phyloP scores from a whole-genome alignment of 2,888 invertebrate genomes.

The Folsomia candida region DNA sequence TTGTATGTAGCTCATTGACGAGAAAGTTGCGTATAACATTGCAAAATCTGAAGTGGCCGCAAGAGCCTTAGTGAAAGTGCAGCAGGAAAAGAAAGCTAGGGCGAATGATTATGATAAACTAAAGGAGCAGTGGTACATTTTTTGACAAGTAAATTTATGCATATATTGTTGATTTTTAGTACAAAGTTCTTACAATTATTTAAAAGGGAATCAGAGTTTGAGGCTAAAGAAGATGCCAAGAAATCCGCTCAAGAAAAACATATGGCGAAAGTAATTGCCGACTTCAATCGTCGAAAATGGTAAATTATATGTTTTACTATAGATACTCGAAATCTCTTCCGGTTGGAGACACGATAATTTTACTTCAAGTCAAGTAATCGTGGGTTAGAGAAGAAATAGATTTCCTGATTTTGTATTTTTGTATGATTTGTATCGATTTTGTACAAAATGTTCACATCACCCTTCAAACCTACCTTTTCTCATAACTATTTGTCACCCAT shows the following conservation, averaged over 20 bases:
- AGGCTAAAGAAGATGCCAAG: conserved; percentile 29
- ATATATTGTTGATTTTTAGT: too few relatives aligned
- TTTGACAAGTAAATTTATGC: conserved; percentile 27
- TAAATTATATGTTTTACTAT: conserved; percentile 22
- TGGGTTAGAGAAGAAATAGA: too few relatives aligned
- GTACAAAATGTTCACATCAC: too few relatives aligned
- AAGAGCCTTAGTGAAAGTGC: conserved; percentile 22
- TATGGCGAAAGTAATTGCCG: conserved; percentile 27
- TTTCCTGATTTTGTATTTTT: too few relatives aligned
- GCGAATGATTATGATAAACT: conserved; percentile 35
- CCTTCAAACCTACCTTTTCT: too few relatives aligned
- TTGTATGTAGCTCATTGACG: conserved; percentile 38
- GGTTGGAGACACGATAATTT: too few relatives aligned
- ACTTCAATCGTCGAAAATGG: conserved; percentile 37
- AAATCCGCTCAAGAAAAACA: conserved; percentile 16
- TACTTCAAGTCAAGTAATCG: too few relatives aligned
- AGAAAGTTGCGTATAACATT: conserved; percentile 41
- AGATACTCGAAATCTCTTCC: neutral
- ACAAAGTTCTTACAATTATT: too few relatives aligned
- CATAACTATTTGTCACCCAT: too few relatives aligned
- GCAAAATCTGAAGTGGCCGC: conserved; percentile 39
- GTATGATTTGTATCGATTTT: too few relatives aligned
- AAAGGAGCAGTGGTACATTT: conserved; percentile 41
- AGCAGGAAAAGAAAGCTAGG: conserved; percentile 18
- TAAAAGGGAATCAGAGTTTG: conserved; percentile 42